Base-by-base conservation (phyloP, 2,113 vertebrate species). In the Notarius quadriscutis region DNA sequence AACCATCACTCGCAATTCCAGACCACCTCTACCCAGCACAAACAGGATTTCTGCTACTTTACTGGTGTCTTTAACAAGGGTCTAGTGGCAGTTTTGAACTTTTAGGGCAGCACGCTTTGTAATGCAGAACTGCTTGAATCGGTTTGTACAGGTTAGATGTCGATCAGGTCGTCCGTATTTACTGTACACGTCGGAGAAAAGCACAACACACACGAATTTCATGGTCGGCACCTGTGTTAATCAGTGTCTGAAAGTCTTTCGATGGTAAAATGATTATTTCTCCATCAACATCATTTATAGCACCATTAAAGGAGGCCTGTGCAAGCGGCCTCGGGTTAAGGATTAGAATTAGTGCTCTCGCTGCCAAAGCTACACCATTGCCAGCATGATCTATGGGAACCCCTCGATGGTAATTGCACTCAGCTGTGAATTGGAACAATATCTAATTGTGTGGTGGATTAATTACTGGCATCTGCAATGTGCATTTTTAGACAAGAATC, bases 381-480 rank as follows among this genome's bases (percentile, higher is more conserved):
- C 95, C 94, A 96, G 96, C 96, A 97, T 96, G 84, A 84, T 88
- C 48, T 75, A 97, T 96, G 96, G 96, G 95, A 96, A 88, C 95
- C 96, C 96, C 95, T 95, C 96, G 95, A 96, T 95, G 97, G 96
- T 99, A 98, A 99, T 99, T 99, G 96, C 97, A 95, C 96, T 97
- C 97, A 97, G 96, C 96, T 97, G 97, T 96, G 95, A 97, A 97
- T 96, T 96, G 96, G 97, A 94, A 98, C 97, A 97, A 97, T 97
- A 97, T 97, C 96, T 98, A 98, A 98, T 98, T 98, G 97, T 97
- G 95, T 94, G 94, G 94, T 95, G 96, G 97, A 99, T 98, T 98
- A 98, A 99, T 99, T 99, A 97, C 96, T 94, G 96, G 95, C 96
- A 96, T 94, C 96, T 97, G 97, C 95, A 88, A 95, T 94, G 94